Evolutionary conservation across 1,140 invertebrate species (phyloP), one percentile per base, ranked within the genome.

Genomic region (Drosophila ironensis): DNA sequence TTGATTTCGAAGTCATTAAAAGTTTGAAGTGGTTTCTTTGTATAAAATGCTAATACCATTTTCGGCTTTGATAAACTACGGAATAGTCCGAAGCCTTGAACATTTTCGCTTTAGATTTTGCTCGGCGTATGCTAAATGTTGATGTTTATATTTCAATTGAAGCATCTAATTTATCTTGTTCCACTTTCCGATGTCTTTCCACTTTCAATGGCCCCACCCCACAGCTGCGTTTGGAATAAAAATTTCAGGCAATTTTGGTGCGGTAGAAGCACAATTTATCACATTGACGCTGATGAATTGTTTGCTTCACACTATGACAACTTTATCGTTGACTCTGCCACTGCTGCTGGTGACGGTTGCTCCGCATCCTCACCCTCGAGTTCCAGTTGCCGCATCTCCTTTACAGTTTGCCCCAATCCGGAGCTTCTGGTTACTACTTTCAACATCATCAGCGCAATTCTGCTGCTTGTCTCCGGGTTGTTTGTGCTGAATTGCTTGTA

Each of bases 201-300:
- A 33, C 6, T 2, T n/a, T 14, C 6, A n/a, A 17, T 45, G 14
- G 24, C 35, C n/a, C 8, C 24, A 9, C 14, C 27, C 12, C 30
- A 2, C 11, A 17, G 3, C 33, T 50, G 35, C 19, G 47, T 12
- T 48, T 25, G 40, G 60, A 35, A 76, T 72, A 82, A 82, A 84
- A 82, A 84, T 77, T 73, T 73, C 37, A 37, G 57, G 47, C 73
- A 82, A 78, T 84, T 82, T 82, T 53, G 33, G 68, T 60, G 73
- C 50, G 73, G 73, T 84, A 33, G 64, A 70, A 71, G 56, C 52
- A 82, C 82, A 82, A 82, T 82, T 82, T 82, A 82, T 82, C 78
- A 82, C 78, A 82, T 84, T 82, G 78, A 82, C 78, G 78, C 78
- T 82, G 78, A 82, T 82, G 78, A 82, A 82, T 82, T 84, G 78